Conservation (phyloP, 2,797 vertebrate species). For the Petrocephalus schoutedeni region DNA sequence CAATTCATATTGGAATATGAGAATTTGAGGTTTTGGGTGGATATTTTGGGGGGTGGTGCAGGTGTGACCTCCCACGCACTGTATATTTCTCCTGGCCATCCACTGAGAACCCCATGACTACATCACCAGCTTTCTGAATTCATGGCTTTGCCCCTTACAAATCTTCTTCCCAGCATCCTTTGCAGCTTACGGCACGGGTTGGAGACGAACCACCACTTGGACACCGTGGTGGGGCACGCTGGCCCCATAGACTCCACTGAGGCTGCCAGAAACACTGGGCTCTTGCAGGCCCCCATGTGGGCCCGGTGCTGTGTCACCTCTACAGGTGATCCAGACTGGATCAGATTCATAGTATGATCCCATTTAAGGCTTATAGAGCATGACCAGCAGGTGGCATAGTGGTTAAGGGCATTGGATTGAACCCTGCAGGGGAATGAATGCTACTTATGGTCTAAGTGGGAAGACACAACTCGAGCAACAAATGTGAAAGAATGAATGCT, state of each 20-base stretch:
- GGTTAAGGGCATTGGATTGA: not conserved
- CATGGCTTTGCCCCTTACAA: not conserved
- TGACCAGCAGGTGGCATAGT: not conserved
- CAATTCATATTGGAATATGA: not conserved
- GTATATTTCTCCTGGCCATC: not conserved
- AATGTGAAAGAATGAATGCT: not conserved
- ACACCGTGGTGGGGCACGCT: constrained; percentile 53
- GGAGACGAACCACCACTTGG: constrained; percentile 60
- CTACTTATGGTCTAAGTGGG: not conserved
- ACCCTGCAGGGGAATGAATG: not conserved
- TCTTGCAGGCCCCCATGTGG: not conserved
- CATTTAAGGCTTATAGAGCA: not conserved
- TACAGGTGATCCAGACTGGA: not conserved
- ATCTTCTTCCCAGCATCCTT: not conserved
- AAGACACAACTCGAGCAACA: not conserved
- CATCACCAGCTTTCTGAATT: not conserved
- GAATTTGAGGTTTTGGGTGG: not conserved
- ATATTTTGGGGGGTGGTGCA: not conserved
- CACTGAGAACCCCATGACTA: not conserved
- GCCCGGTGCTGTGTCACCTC: not conserved
- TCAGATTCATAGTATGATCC: not conserved
- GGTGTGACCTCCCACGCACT: not conserved
- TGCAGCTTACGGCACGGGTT: not conserved
- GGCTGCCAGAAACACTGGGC: not conserved
- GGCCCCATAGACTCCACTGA: not conserved